These are phyloP conservation scores for Microcebus jonahi DNA, from an alignment of 2,113 vertebrate species.

Conservation along the genomic window DNA sequence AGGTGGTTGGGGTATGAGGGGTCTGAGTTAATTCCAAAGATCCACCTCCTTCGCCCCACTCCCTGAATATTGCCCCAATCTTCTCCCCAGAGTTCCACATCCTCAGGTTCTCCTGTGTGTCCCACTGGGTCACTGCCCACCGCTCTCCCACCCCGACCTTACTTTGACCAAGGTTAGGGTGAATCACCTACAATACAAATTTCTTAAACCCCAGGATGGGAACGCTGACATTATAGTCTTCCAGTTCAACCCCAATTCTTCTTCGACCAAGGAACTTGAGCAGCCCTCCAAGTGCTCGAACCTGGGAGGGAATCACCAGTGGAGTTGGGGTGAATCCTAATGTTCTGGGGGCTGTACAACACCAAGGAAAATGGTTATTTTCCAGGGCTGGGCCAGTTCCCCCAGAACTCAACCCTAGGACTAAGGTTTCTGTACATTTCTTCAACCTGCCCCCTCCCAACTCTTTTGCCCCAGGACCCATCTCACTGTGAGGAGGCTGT, in stretches of 20 bases:
- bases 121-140: not conserved
- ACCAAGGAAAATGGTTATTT: conserved; percentile 30
- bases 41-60: not conserved
- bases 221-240: conserved; percentile 90
- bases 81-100: not conserved
- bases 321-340: not conserved
- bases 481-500: conserved; percentile 91
- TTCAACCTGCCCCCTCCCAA: not conserved
- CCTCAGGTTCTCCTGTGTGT: not conserved
- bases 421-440: not conserved
- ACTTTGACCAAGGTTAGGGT: conserved; percentile 20
- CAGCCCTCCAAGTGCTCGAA: conserved; percentile 93
- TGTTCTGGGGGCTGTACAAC: not conserved
- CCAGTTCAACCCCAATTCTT: conserved; percentile 94
- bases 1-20: not conserved
- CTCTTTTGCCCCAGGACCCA: not conserved
- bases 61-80: not conserved
- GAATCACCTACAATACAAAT: conserved; percentile 90
- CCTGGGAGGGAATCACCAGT: conserved; percentile 74
- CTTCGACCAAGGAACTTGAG: conserved; percentile 95
- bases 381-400: not conserved
- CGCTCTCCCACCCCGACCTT: not conserved
- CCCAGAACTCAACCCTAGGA: not conserved
- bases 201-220: conserved; percentile 94
- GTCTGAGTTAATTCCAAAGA: not conserved